phyloP scores from a whole-genome alignment of 2,888 invertebrate species.

The Pristionchus arcanus region DNA sequence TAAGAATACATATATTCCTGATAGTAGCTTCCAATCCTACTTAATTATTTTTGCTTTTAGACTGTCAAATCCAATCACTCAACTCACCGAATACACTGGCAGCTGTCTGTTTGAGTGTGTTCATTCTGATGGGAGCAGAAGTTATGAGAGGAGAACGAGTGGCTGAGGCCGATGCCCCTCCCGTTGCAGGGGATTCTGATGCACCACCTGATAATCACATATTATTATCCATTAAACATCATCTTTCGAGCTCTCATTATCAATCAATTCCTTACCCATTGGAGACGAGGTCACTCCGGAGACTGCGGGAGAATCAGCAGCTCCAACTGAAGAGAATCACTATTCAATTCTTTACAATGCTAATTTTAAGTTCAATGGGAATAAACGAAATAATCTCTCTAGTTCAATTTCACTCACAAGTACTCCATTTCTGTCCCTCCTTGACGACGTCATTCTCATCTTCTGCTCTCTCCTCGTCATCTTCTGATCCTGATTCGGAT shows the following conservation, averaged over 20 bases:
- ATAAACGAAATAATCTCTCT: too few species aligned
- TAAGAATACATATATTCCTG: too few species aligned
- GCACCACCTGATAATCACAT: background rate
- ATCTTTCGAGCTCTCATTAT: background rate
- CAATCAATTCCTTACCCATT: background rate
- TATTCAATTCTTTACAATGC: background rate
- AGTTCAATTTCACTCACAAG: conserved; percentile 21
- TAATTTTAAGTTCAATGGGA: too few species aligned
- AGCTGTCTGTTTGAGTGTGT: conserved; percentile 46
- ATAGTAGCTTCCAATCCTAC: too few species aligned
- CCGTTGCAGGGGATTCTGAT: background rate
- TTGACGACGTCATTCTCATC: conserved; percentile 49
- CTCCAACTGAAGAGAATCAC: conserved; percentile 22
- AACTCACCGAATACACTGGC: conserved; percentile 46
- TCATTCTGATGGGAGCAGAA: conserved; percentile 24
- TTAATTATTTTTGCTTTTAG: too few species aligned
- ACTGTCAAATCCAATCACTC: too few species aligned
- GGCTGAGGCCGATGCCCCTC: background rate
- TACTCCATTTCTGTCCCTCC: conserved; percentile 52
- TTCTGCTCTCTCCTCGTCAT: conserved; percentile 58
- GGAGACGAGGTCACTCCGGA: conserved; percentile 24
- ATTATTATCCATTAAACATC: background rate
- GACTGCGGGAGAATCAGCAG: background rate
- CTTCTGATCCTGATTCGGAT: conserved; percentile 20
- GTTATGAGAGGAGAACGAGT: conserved; percentile 25